Evolutionary conservation across 2,113 vertebrate species (phyloP).

Genomic region (Callionymus lyra): DNA sequence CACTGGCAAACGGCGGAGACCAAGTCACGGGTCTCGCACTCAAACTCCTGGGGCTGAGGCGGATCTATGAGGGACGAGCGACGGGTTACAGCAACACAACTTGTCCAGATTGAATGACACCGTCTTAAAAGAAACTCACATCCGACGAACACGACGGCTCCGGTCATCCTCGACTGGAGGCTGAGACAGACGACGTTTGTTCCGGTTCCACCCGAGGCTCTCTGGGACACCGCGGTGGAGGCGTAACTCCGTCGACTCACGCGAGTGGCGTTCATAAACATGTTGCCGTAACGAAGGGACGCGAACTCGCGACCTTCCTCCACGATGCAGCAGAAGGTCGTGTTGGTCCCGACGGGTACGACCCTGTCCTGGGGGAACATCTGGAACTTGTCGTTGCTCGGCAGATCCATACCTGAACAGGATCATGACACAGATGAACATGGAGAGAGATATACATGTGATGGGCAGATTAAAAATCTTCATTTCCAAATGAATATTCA

Average conservation of each 20-base stretch:
- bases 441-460: too few species aligned
- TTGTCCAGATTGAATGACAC: too few species aligned
- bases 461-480: too few species aligned
- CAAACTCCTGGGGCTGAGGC: conserved; percentile 51
- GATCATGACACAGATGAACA: neutral
- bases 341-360: conserved; percentile 41
- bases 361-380: conserved; percentile 48
- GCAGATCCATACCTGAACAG: conserved; percentile 47
- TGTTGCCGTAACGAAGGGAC: neutral
- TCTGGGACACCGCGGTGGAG: conserved; percentile 22
- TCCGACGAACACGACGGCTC: conserved; percentile 62
- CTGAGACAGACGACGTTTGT: conserved; percentile 44
- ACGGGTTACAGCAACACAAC: too few species aligned
- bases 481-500: too few species aligned
- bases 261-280: conserved; percentile 13
- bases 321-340: conserved; percentile 65
- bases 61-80: conserved; percentile 43
- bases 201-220: conserved; percentile 8
- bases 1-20: conserved; percentile 54
- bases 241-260: conserved; percentile 57
- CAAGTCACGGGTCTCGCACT: conserved; percentile 63
- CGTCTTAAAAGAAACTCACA: too few species aligned
- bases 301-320: conserved; percentile 15
- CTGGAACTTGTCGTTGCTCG: neutral
- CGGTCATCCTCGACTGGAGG: rapidly evolving